Percentiles rank a stretch among this genome's conserved stretches.
phyloP scores from a whole-genome alignment of 2,888 invertebrate genomes.

The Acrocera orbiculus region DNA sequence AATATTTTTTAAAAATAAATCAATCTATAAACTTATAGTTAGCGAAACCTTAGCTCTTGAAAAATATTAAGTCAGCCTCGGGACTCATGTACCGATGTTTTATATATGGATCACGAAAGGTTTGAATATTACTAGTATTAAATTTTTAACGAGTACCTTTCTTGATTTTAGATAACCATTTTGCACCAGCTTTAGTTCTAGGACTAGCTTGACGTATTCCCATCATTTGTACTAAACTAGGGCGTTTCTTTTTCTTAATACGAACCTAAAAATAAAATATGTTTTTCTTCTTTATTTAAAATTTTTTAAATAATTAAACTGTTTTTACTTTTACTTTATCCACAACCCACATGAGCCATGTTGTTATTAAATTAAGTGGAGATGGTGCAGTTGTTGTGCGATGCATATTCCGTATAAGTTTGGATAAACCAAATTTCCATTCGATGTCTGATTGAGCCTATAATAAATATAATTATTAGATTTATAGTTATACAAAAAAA shows the following conservation, averaged over 20 bases:
- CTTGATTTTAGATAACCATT: constrained; percentile 77
- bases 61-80: too few relatives aligned
- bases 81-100: too few relatives aligned
- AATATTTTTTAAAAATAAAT: too few relatives aligned
- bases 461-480: constrained; percentile 10
- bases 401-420: constrained; percentile 97
- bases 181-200: constrained; percentile 70
- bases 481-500: background rate
- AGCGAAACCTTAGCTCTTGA: too few relatives aligned
- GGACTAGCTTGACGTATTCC: constrained; percentile 60
- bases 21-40: too few relatives aligned
- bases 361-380: constrained; percentile 91
- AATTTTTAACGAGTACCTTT: too few relatives aligned
- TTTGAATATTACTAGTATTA: too few relatives aligned
- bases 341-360: constrained; percentile 75
- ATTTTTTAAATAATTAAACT: background rate
- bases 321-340: constrained; percentile 53
- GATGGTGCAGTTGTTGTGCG: constrained; percentile 93
- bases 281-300: background rate
- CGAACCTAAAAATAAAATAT: constrained; percentile 33
- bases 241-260: constrained; percentile 53
- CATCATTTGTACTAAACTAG: constrained; percentile 71
- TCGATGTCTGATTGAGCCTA: constrained; percentile 99
- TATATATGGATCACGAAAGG: too few relatives aligned
- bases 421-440: constrained; percentile 98